Evolutionary conservation across 1,140 invertebrate species (phyloP), one percentile per base, ranked within the genome.

Genomic region (Acromyrmex echinatior): DNA sequence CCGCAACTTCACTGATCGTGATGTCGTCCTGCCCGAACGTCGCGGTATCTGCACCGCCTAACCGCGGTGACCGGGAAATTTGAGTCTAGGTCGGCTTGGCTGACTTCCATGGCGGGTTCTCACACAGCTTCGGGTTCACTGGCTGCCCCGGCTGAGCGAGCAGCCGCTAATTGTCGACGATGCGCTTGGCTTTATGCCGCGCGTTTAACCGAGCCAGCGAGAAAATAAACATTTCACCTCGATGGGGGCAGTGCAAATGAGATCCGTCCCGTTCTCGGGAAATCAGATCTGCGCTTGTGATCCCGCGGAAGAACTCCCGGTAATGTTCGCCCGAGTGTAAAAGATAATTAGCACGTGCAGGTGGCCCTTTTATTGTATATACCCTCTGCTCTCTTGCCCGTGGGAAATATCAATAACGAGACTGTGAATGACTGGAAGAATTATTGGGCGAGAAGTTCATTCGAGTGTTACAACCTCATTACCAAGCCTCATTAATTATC

Each of bases 161-260:
- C 80, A 84, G 56, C 70, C 70, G 80, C 80, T 84, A 84, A 84
- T 84, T 84, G 56, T 76, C 70, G 80, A 84, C 70, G 80, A 74
- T 84, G 53, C 80, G 70, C 70, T 21, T 28, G 56, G 56, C 68
- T 60, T 82, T 82, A 73, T n/a, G 53, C 56, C 68, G 68, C 53
- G 45, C 63, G 62, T 78, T 10, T 10, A 78, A 78, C 60, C 56
- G 56, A 51, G 49, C 68, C 25, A 49, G 35, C 79, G 25, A 60
- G 80, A 68, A 45, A 84, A 84, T 76, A 84, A 84, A 84, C 80
- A 84, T 51, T 84, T 84, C 56, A 76, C 28, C 80, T 74, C 39
- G 68, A 84, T 51, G 56, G 45, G 70, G 56, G 53, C 56, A 82
- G 56, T 51, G 68, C 80, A 49, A 82, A 73, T 73, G 68, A 82